These are phyloP conservation scores for Sterna hirundo DNA, from an alignment of 2,113 vertebrate genomes.

Conservation along the genomic window DNA sequence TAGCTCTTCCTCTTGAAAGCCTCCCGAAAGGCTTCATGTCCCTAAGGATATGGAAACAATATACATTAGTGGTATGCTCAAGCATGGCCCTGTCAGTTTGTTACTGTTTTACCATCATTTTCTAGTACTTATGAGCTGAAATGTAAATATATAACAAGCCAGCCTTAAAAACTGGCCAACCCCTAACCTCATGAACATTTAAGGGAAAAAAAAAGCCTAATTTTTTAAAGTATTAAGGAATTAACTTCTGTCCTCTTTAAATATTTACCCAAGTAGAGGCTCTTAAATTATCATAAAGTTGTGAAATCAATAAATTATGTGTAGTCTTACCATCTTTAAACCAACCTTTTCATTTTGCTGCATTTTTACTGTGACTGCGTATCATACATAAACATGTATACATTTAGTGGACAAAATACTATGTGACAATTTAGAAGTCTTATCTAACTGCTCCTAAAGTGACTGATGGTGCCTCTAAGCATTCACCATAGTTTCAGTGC, in stretches of 20 bases:
- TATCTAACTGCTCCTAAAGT: not conserved
- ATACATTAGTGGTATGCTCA: not conserved
- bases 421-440: not conserved
- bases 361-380: not conserved
- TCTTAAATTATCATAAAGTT: not conserved
- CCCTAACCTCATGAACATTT: not conserved
- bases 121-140: not conserved
- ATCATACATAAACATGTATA: not conserved
- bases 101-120: not conserved
- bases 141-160: not conserved
- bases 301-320: not conserved
- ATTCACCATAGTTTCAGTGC: not conserved
- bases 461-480: not conserved
- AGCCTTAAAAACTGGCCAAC: not conserved
- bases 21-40: conserved; percentile 36
- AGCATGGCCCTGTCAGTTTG: not conserved
- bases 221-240: not conserved
- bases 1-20: conserved; percentile 47
- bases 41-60: conserved; percentile 56
- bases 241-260: not conserved
- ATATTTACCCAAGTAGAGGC: not conserved
- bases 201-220: not conserved
- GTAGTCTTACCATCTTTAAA: not conserved
- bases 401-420: not conserved
- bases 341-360: not conserved